Evolutionary conservation across 1,140 invertebrate species (phyloP), one percentile per base, ranked within the genome.

Genomic region (Oscheius sp.): DNA sequence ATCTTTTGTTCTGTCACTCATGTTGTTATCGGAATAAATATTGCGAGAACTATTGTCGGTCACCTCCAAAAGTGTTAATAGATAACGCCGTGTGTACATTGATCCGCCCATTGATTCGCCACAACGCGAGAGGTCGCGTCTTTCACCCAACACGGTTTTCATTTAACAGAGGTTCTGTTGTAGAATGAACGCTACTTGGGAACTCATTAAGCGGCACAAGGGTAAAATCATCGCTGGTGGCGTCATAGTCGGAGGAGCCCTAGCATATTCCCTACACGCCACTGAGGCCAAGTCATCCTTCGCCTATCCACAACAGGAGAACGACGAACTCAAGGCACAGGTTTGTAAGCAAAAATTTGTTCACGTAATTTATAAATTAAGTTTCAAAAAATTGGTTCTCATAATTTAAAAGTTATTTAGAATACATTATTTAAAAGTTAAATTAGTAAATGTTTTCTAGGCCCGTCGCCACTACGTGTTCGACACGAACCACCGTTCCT

Each of bases 381-480:
- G n/a, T n/a, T n/a, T n/a, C n/a, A n/a, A n/a, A n/a, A n/a, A n/a
- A n/a, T n/a, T n/a, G n/a, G n/a, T n/a, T n/a, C n/a, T n/a, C n/a
- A n/a, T n/a, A n/a, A n/a, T n/a, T n/a, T n/a, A 26, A 59, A 3
- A 2, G 18, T 29, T 42, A 34, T 0, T 63, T 63, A n/a, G n/a
- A n/a, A n/a, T n/a, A n/a, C n/a, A n/a, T n/a, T n/a, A 20, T 10
- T 26, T n/a, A 20, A 13, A 45, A 45, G 20, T 45, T 3, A 67
- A 1, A 52, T 31, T 29, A 45, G 3, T 2, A 52, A 55, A 3
- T 35, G 31, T 59, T 34, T 68, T 74, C 61, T 29, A 77, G 75
- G 75, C 75, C 23, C 63, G 75, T 2, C n/a, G 69, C 1, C 73
- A 77, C 35, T 77, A 77, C 45, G 55, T 77, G 46, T 77, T 77